A percentile compares a stretch with the other conserved stretches of the same genome.
Conservation (phyloP, 2,888 invertebrate species). For the Eumacrocentrus americanus region DNA sequence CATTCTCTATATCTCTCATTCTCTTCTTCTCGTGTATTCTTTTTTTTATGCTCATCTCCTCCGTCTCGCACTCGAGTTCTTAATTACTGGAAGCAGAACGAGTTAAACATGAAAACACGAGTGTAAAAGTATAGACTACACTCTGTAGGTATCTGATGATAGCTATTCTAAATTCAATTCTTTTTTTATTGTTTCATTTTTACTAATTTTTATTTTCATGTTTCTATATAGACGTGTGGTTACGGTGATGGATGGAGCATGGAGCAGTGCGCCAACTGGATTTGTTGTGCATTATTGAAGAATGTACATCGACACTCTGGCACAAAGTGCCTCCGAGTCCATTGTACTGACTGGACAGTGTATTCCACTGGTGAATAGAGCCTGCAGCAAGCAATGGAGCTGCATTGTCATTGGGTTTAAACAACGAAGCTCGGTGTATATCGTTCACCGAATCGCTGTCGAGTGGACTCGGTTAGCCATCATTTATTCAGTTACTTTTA, state of each 20-base stretch:
- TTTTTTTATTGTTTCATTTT: not conserved
- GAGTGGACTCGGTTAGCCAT: slow-evolving; percentile 23
- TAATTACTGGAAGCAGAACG: slow-evolving; percentile 51
- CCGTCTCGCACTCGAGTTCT: slow-evolving; percentile 41
- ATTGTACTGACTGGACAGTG: slow-evolving; percentile 42
- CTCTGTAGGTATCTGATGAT: too few relatives aligned
- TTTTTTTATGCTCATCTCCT: slow-evolving; percentile 27
- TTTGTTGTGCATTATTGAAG: slow-evolving; percentile 52
- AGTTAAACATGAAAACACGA: slow-evolving; percentile 48
- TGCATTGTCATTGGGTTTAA: slow-evolving; percentile 57
- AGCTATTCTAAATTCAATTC: not conserved
- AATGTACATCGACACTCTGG: slow-evolving; percentile 44
- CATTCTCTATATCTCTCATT: slow-evolving; percentile 24
- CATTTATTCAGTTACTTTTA: slow-evolving; percentile 28
- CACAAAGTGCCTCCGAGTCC: slow-evolving; percentile 42
- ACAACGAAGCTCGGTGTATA: slow-evolving; percentile 43
- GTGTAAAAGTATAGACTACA: slow-evolving; percentile 37
- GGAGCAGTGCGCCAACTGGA: slow-evolving; percentile 30
- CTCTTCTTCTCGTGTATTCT: slow-evolving; percentile 16
- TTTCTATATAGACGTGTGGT: not conserved
- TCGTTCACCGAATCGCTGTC: slow-evolving; percentile 24
- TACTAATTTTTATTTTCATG: too few relatives aligned
- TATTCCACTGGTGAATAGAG: slow-evolving; percentile 40
- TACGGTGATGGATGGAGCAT: not conserved
- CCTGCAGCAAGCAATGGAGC: slow-evolving; percentile 41